Evolutionary conservation across 2,888 invertebrate genomes (phyloP), one percentile per base, ranked within the genome.

Genomic region (Pammene aurita): DNA sequence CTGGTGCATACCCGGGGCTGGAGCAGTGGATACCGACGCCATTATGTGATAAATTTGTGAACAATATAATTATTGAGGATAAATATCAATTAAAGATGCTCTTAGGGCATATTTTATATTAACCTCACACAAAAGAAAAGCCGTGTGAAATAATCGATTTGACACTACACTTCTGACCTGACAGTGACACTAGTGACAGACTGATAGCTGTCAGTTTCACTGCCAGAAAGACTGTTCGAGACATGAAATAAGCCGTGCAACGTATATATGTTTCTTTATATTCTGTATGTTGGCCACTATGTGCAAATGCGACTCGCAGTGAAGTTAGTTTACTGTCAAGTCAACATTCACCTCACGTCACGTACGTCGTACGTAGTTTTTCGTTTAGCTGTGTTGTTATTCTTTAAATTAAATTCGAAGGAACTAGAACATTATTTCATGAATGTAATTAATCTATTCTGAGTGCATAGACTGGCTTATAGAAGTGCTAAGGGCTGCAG

Each of bases 1-100:
- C 89, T 96, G 95, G 79, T 96, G 95, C 90, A 95, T 93, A 71
- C 95, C 94, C 41, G 95, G 94, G 72, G 94, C 94, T 76, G 95
- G 95, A 41, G 91, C 90, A 72, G 93, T 86, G 46, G 95, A 94
- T 79, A 94, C 93, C 76, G 94, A 90, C 69, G 95, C 93, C 95
- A 95, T 95, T 84, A 76, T 89, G 56, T n/a, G 9, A 38, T 60
- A 75, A 72, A 76, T 74, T 66, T 72, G 14, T 1, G 5, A 50
- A 16, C 38, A 16, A 54, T 42, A 56, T 34, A 13, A 9, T 54
- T 16, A 10, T 34, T 16, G 42, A n/a, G 0, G 16, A 26, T 44
- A 57, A 57, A n/a, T 65, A 66, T 52, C 61, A 38, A n/a, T 56
- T 57, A 50, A 13, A 42, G 46, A 41, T 54, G 46, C 16, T 60